These are phyloP conservation scores for Odocoileus hemionus DNA, from an alignment of 2,113 vertebrate species.

Conservation along the genomic window DNA sequence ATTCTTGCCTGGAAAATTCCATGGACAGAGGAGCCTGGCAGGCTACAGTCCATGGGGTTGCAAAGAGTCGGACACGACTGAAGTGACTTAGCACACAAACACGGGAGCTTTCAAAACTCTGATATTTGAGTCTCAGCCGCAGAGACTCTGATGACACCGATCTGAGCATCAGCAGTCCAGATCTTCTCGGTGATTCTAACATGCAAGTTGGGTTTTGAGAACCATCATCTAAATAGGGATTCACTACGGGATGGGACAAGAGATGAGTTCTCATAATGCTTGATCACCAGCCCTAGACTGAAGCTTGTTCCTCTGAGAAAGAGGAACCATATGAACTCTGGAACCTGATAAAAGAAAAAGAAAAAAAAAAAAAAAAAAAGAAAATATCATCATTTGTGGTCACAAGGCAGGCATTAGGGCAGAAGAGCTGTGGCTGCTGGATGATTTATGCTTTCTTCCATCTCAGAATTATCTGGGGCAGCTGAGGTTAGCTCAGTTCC, in stretches of 20 bases:
- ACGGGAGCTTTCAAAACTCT: background rate
- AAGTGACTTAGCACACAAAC: background rate
- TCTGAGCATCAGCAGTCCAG: background rate
- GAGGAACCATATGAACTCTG: background rate
- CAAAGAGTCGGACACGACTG: background rate
- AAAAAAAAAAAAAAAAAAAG: background rate
- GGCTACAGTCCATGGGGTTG: background rate
- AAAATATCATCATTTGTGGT: background rate
- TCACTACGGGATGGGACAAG: too few relatives aligned
- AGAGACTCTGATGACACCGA: background rate
- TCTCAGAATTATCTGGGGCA: background rate
- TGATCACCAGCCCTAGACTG: background rate
- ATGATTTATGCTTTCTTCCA: background rate
- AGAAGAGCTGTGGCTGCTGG: background rate
- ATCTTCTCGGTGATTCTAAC: accelerated
- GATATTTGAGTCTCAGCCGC: background rate
- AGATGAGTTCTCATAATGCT: background rate
- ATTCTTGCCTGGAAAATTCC: background rate
- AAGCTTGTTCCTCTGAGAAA: background rate
- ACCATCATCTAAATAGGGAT: background rate
- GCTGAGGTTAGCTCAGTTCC: background rate
- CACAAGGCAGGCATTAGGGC: background rate
- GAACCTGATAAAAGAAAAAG: background rate
- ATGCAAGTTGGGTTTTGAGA: background rate
- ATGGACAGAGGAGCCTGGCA: background rate